Conservation (phyloP, 1,140 invertebrate species). For the Macrobrachium nipponense region DNA sequence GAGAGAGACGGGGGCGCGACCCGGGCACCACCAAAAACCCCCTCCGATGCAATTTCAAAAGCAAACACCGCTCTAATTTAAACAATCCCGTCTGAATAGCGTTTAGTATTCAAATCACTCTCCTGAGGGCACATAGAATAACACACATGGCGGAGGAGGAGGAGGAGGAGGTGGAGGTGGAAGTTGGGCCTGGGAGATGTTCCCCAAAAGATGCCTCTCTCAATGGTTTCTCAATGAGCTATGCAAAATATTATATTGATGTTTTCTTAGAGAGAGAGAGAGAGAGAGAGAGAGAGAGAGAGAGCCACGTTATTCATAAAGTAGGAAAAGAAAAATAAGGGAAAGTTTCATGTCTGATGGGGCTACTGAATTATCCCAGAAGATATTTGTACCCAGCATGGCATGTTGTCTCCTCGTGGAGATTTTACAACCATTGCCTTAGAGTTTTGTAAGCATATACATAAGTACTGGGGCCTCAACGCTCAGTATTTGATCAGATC, state of each 20-base stretch:
- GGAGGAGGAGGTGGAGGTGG: too few relatives aligned
- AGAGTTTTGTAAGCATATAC: too few relatives aligned
- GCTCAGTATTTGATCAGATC: too few relatives aligned
- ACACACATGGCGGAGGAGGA: neutral
- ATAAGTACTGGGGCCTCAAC: too few relatives aligned
- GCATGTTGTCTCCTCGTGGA: too few relatives aligned
- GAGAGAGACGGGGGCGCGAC: too few relatives aligned
- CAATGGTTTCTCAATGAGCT: slow-evolving; percentile 1
- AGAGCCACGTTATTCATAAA: neutral
- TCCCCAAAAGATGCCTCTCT: neutral
- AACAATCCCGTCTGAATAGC: slow-evolving; percentile 43
- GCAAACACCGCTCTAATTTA: slow-evolving; percentile 47
- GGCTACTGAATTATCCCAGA: too few relatives aligned
- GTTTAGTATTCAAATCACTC: slow-evolving; percentile 48
- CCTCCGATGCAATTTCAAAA: slow-evolving; percentile 40
- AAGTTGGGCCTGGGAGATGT: too few relatives aligned
- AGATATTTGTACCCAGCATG: too few relatives aligned
- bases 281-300: slow-evolving; percentile 3
- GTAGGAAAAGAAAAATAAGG: neutral
- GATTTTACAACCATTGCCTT: too few relatives aligned
- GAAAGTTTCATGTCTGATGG: too few relatives aligned
- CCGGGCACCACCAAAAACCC: slow-evolving; percentile 17
- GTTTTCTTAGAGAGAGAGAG: neutral
- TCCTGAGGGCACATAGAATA: slow-evolving; percentile 29
- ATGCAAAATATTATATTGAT: slow-evolving; percentile 21